phyloP scores from a whole-genome alignment of 2,797 vertebrate genomes.

The Helarctos malayanus region DNA sequence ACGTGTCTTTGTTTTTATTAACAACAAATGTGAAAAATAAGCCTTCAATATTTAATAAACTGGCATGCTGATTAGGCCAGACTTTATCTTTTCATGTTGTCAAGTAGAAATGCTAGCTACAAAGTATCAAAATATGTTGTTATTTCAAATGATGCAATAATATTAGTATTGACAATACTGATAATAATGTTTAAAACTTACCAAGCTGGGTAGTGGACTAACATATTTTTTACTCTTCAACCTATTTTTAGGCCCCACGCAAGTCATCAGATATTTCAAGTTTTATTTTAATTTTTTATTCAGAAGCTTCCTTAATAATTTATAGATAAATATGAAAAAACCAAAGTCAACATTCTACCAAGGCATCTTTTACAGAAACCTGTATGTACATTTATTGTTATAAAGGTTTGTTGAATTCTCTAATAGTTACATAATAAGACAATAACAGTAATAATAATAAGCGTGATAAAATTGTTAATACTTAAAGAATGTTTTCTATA shows the following conservation, averaged over 20 bases:
- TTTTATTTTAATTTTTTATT: conserved; percentile 20
- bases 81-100: background rate
- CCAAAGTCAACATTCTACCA: background rate
- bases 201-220: background rate
- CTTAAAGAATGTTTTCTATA: background rate
- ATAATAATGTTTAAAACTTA: background rate
- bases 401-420: background rate
- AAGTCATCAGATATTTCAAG: background rate
- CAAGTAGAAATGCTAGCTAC: background rate
- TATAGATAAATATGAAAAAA: background rate
- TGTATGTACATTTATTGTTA: background rate
- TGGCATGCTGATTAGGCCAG: background rate
- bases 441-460: conserved; percentile 3
- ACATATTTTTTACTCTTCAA: background rate
- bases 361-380: background rate
- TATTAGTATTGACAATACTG: background rate
- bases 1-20: background rate
- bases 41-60: background rate
- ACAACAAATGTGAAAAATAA: background rate
- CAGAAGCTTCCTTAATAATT: background rate
- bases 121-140: background rate
- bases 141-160: conserved; percentile 45
- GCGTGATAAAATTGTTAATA: background rate
- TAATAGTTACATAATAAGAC: background rate
- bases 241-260: background rate